Base-by-base conservation (phyloP, 2,888 invertebrate genomes). In the Tinea semifulvella region DNA sequence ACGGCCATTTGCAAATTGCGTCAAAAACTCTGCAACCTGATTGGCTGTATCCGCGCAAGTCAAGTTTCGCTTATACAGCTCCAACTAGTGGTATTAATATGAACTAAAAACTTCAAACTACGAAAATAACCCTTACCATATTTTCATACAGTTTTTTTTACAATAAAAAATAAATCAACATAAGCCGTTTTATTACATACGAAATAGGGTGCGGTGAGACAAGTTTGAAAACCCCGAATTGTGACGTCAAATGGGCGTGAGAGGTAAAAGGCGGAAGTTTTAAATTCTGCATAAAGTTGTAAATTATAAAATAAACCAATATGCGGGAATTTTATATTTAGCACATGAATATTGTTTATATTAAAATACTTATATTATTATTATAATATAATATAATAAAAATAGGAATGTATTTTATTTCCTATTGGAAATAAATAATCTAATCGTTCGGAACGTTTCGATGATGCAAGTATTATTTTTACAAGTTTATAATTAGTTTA, bases 1-100 rank as follows among this genome's bases (percentile, higher is more conserved):
- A 76, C 81, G 79, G 80, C 81, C 81, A 82, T 82, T 81, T 82
- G 81, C 81, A 82, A 81, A 82, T 81, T 81, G 80, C 80, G 79
- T 79, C 80, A 80, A 81, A 81, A 67, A 70, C 67, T 63, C 68
- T 68, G 59, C 54, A 63, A 62, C 61, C 60, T 68, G 71, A 82
- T 82, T 81, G 81, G 81, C 64, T 55, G 57, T 58, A 61, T 63
- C 61, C 68, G 68, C 70, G 74, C 73, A 68, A 65, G 63, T 68
- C 60, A 64, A 62, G 63, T 69, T 61, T 43, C 55, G 54, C 50
- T 50, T 47, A 50, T 40, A 48, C 47, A 53, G 53, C 61, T 71
- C 63, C 60, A 63, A 63, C 79, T 79, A 51, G 56, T 56, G 60
- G 46, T 17, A 20, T 11, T 47, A 47, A 51, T 43, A 20, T 1